Percentiles rank a stretch among this genome's conserved stretches.
Conservation (phyloP, 1,140 invertebrate genomes). For the Ceratina japonica region DNA sequence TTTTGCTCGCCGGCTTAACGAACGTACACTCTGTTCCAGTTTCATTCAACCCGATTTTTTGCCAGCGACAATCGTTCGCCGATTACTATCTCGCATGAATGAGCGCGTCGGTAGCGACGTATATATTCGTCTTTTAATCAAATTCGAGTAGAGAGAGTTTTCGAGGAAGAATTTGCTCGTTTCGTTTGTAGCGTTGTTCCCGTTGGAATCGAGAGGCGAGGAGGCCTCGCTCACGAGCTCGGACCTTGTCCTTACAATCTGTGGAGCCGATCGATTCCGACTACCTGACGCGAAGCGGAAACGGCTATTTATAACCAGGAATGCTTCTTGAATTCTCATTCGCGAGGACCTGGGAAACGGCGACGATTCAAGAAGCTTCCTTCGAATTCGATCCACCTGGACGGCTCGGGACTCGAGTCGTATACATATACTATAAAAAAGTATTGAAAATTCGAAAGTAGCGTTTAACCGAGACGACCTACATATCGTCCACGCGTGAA, state of each 20-base stretch:
- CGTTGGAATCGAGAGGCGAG: background rate
- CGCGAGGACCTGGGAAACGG: background rate
- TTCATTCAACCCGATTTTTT: slow-evolving; percentile 50
- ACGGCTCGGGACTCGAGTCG: background rate
- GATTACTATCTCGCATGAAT: slow-evolving; percentile 43
- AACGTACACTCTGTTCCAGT: slow-evolving; percentile 50
- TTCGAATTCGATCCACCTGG: background rate
- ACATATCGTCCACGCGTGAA: slow-evolving; percentile 41
- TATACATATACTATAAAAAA: too few species aligned
- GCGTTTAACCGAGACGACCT: slow-evolving; percentile 26
- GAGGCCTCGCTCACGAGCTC: too few species aligned
- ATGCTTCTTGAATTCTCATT: slow-evolving; percentile 58
- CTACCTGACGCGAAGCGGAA: slow-evolving; percentile 57
- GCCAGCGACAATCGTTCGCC: slow-evolving; percentile 25
- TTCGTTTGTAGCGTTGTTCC: background rate
- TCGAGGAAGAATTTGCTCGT: too few species aligned
- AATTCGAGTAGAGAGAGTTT: too few species aligned
- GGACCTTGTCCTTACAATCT: slow-evolving; percentile 17
- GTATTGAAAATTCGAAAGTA: slow-evolving; percentile 14
- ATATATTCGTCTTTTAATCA: too few species aligned
- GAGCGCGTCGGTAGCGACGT: background rate
- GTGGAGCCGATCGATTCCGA: slow-evolving; percentile 33
- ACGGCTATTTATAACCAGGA: slow-evolving; percentile 51
- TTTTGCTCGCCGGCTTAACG: slow-evolving; percentile 48
- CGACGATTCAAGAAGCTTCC: background rate